phyloP scores from a whole-genome alignment of 2,888 invertebrate species.

The Cylindroiulus punctatus region DNA sequence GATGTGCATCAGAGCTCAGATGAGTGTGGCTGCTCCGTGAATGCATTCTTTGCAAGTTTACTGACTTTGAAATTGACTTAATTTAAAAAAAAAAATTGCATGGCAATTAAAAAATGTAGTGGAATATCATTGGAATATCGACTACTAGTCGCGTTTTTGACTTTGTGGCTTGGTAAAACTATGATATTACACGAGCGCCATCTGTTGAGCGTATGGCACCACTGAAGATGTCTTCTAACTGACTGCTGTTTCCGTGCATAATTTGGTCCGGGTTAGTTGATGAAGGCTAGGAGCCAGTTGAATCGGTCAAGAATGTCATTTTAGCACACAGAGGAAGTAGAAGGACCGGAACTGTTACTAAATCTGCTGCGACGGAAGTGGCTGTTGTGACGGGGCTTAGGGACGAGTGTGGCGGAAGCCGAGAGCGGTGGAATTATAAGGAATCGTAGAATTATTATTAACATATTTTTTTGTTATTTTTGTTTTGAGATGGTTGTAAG shows the following conservation, averaged over 20 bases:
- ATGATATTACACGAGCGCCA: no score
- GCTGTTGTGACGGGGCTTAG: not conserved
- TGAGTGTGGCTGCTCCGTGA: no score
- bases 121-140: no score
- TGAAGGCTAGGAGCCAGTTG: constrained; percentile 15
- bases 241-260: not conserved
- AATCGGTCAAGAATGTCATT: not conserved
- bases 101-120: no score
- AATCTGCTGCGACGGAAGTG: constrained; percentile 33
- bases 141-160: no score
- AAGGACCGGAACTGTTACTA: not conserved
- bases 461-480: not conserved
- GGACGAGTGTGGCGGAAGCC: constrained; percentile 16
- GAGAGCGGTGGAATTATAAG: constrained; percentile 30
- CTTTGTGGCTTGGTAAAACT: no score
- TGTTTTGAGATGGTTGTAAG: constrained; percentile 8
- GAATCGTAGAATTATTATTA: constrained; percentile 22
- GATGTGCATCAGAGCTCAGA: no score
- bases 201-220: no score
- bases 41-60: no score
- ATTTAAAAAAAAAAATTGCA: no score
- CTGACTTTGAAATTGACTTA: no score
- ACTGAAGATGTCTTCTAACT: not conserved
- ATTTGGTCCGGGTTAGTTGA: not conserved
- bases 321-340: constrained; percentile 8